Percentiles rank a stretch among this genome's conserved stretches.
Evolutionary conservation across 37 sponge, comb jelly and placozoan genomes (phyloP).

Genomic region (Lycopodina hypogea): DNA sequence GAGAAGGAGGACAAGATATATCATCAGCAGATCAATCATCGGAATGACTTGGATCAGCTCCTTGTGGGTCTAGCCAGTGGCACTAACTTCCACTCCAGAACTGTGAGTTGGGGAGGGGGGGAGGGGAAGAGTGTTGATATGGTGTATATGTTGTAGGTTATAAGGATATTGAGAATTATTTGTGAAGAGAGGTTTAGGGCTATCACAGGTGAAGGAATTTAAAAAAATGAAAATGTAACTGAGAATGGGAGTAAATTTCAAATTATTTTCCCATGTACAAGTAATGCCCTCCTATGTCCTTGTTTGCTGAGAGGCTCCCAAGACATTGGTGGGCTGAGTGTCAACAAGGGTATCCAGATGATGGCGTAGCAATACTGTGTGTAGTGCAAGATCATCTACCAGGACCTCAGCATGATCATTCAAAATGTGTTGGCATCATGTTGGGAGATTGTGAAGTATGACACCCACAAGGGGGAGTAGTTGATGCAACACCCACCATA

Average conservation of each 20-base stretch:
- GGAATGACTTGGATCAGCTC: conserved; percentile 71
- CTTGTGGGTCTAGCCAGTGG: conserved; percentile 55
- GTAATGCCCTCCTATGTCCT: no score
- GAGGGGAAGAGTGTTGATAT: no score
- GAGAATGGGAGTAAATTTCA: no score
- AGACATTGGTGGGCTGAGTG: conserved; percentile 20
- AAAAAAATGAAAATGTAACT: no score
- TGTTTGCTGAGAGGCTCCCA: not conserved
- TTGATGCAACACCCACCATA: not conserved
- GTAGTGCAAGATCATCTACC: conserved; percentile 76
- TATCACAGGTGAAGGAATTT: no score
- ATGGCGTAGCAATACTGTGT: conserved; percentile 77
- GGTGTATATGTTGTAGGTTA: no score
- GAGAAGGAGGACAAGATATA: conserved; percentile 79
- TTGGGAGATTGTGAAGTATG: conserved; percentile 77
- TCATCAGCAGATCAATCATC: conserved; percentile 65
- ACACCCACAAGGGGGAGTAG: conserved; percentile 56
- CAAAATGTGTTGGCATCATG: conserved; percentile 77
- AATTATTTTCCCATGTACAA: no score
- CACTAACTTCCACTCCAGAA: not conserved
- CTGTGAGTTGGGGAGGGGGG: no score
- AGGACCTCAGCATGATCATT: conserved; percentile 80
- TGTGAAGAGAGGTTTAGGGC: no score
- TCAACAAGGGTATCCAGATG: conserved; percentile 67
- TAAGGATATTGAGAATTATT: no score